These are phyloP conservation scores for Ichneumon xanthorius DNA, from an alignment of 2,888 invertebrate species.

Conservation along the genomic window DNA sequence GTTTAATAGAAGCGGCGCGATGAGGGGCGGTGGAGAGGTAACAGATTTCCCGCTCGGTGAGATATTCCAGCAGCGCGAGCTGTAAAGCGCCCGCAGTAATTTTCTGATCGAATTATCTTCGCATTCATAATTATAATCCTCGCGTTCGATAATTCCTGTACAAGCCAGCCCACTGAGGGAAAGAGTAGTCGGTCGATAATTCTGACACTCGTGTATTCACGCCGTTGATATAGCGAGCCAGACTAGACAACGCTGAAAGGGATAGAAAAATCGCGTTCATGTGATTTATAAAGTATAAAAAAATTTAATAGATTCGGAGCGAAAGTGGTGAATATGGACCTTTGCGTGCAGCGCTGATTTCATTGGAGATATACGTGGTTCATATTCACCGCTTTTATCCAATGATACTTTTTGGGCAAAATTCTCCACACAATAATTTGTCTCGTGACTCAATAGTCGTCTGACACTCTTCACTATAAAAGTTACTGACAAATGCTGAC, in stretches of 20 bases:
- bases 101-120: constrained; percentile 52
- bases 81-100: constrained; percentile 27
- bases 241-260: background rate
- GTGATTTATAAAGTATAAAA: background rate
- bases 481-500: too few relatives aligned
- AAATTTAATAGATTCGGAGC: too few relatives aligned
- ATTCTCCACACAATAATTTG: too few relatives aligned
- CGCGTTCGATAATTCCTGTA: constrained; percentile 37
- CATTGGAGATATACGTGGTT: too few relatives aligned
- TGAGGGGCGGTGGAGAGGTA: too few relatives aligned
- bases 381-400: too few relatives aligned
- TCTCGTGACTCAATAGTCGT: too few relatives aligned
- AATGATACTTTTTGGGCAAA: too few relatives aligned
- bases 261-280: background rate
- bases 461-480: too few relatives aligned
- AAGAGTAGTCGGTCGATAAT: background rate
- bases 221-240: background rate
- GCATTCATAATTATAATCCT: constrained; percentile 46
- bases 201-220: background rate
- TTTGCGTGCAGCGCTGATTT: too few relatives aligned
- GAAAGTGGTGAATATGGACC: too few relatives aligned
- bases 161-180: constrained; percentile 4
- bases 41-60: constrained; percentile 37
- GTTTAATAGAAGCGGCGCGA: constrained; percentile 10
- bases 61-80: constrained; percentile 18